Evolutionary conservation across 92 coral and sea anemone species (phyloP), one percentile per base, ranked within the genome.

Genomic region (Porites rus): DNA sequence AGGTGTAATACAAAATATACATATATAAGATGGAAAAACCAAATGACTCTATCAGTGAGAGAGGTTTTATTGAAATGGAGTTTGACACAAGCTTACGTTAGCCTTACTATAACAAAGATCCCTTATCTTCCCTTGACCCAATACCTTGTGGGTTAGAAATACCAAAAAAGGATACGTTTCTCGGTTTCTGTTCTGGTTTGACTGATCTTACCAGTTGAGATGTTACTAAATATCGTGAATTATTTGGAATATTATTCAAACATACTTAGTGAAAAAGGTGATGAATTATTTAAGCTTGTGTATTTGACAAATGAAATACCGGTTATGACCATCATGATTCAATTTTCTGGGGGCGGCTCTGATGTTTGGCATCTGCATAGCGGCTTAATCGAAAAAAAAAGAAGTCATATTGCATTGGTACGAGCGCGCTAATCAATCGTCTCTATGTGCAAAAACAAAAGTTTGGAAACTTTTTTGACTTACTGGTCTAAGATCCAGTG

Each of bases 241-340:
- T 38, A 38, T 38, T 38, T 38, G 46, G 28, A 16, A 58, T 67
- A 50, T 69, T 81, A 54, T 56, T 6, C 19, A 52, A 20, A 74
- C 22, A 51, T 19, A 12, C 10, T 10, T 64, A 54, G 8, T 38
- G 28, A 10, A 81, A 69, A 58, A 31, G 86, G 78, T 76, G 86
- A 81, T 81, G 86, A 81, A 58, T 81, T 59, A 56, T 60, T 81
- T 81, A 69, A 81, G 20, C 43, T 24, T 56, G 10, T 21, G 66
- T 70, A 69, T 50, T 52, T 56, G 31, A 31, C 61, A 81, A 69
- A 25, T 56, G 31, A 80, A 80, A 51, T 51, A 53, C 67, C 67
- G 22, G 25, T 28, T 19, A n/a, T 56, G 61, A 56, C 46, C 25
- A 14, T n/a, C 52, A 59, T 12, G 72, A 78, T 63, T 78, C 43